phyloP scores from a whole-genome alignment of 2,888 invertebrate species.

The Dichetophora obliterata region DNA sequence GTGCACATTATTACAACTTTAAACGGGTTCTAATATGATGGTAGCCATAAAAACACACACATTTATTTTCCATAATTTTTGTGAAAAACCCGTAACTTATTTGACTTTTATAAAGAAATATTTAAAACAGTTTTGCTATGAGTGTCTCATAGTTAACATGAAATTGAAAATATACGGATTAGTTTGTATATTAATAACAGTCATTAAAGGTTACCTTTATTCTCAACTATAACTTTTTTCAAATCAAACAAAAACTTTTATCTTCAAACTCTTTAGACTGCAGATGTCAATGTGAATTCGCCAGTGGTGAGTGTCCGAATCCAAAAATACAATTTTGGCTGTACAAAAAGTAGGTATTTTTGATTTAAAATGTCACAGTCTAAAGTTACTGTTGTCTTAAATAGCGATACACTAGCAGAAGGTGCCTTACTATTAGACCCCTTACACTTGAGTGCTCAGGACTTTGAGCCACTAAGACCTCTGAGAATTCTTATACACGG shows the following conservation, averaged over 20 bases:
- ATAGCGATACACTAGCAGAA: slow-evolving; percentile 43
- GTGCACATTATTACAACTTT: too few species aligned
- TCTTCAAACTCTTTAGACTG: neutral
- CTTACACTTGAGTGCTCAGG: slow-evolving; percentile 41
- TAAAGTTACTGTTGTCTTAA: neutral
- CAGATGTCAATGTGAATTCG: slow-evolving; percentile 51
- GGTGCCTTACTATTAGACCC: slow-evolving; percentile 69
- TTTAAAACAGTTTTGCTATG: neutral
- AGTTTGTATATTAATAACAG: neutral
- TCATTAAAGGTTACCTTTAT: neutral
- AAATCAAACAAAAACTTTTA: neutral
- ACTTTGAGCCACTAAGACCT: slow-evolving; percentile 66
- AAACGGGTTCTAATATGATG: too few species aligned
- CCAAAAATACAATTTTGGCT: slow-evolving; percentile 74
- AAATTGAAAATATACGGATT: neutral
- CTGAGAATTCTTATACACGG: slow-evolving; percentile 76
- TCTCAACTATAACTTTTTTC: too few species aligned
- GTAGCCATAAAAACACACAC: too few species aligned
- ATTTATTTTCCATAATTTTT: too few species aligned
- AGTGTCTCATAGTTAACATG: neutral
- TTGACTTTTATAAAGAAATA: too few species aligned
- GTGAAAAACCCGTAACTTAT: too few species aligned
- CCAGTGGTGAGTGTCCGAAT: slow-evolving; percentile 72
- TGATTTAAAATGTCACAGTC: too few species aligned
- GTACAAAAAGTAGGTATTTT: slow-evolving; percentile 72